A percentile compares a stretch with the other conserved stretches of the same genome.
These are phyloP conservation scores for Tiliacea aurago DNA, from an alignment of 2,888 invertebrate genomes.

Conservation along the genomic window DNA sequence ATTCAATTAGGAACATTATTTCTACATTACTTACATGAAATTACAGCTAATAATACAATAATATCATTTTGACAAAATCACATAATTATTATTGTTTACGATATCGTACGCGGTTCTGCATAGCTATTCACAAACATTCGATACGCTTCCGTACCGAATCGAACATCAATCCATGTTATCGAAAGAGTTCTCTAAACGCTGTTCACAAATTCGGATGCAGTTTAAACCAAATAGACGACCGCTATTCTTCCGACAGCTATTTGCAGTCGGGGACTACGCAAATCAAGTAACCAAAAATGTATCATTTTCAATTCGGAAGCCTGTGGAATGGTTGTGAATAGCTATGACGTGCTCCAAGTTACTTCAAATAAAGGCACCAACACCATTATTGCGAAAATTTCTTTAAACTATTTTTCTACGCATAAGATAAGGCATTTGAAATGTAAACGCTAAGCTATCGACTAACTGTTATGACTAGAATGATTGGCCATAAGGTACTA, in stretches of 20 bases:
- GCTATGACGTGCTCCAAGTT: conserved; percentile 18
- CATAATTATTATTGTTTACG: background rate
- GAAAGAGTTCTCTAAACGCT: too few species aligned
- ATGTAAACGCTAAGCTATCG: background rate
- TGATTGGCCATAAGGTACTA: background rate
- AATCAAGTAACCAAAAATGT: too few species aligned
- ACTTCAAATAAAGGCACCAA: background rate
- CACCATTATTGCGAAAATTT: background rate
- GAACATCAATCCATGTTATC: too few species aligned
- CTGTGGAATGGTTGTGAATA: too few species aligned
- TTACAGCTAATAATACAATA: conserved; percentile 25
- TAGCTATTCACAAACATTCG: too few species aligned
- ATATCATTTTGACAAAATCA: conserved; percentile 22
- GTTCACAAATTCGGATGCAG: too few species aligned
- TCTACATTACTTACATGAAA: conserved; percentile 41
- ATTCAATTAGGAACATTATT: conserved; percentile 34
- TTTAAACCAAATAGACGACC: too few species aligned
- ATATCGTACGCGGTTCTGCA: background rate
- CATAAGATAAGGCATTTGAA: background rate
- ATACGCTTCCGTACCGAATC: too few species aligned
- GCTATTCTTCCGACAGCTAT: too few species aligned
- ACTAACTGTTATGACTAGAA: conserved; percentile 33
- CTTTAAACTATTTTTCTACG: background rate
- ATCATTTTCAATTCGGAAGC: too few species aligned
- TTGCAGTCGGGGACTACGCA: too few species aligned